phyloP scores from a whole-genome alignment of 1,140 invertebrate genomes.

The Zaprionus inermis region DNA sequence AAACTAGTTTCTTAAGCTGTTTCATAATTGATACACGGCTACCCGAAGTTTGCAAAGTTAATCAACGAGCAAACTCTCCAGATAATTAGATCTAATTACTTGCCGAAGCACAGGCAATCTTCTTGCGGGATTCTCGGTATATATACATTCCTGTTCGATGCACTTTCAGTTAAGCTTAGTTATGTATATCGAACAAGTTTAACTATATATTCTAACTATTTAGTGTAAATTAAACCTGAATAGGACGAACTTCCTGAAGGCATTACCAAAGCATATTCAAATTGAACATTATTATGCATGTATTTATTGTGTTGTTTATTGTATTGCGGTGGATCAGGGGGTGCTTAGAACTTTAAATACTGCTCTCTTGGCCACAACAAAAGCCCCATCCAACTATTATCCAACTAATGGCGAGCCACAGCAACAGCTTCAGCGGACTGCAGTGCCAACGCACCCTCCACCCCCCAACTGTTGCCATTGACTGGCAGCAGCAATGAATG shows the following conservation, averaged over 20 bases:
- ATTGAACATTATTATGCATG: slow-evolving; percentile 2
- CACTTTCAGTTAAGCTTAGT: not conserved
- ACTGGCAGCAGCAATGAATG: slow-evolving; percentile 53
- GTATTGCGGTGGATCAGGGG: slow-evolving; percentile 6
- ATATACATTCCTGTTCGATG: too few relatives aligned
- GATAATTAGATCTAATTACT: not conserved
- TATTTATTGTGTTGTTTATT: slow-evolving; percentile 2
- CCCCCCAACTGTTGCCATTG: slow-evolving; percentile 27
- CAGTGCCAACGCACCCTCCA: not conserved
- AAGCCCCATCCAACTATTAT: slow-evolving; percentile 36
- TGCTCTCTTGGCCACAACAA: slow-evolving; percentile 24
- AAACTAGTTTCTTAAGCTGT: not conserved
- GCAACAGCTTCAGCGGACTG: slow-evolving; percentile 2
- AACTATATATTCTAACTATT: not conserved
- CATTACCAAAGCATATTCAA: slow-evolving; percentile 1
- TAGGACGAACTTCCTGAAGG: not conserved
- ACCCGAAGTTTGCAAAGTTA: not conserved
- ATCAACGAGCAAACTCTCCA: not conserved
- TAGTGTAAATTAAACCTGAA: not conserved
- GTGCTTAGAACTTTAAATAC: slow-evolving; percentile 31
- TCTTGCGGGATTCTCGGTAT: not conserved
- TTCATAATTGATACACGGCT: slow-evolving; percentile 4
- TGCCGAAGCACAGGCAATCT: not conserved
- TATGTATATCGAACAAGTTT: not conserved
- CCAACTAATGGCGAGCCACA: slow-evolving; percentile 32